Evolutionary conservation across 2,113 vertebrate genomes (phyloP), one percentile per base, ranked within the genome.

Genomic region (Clinocottus analis): DNA sequence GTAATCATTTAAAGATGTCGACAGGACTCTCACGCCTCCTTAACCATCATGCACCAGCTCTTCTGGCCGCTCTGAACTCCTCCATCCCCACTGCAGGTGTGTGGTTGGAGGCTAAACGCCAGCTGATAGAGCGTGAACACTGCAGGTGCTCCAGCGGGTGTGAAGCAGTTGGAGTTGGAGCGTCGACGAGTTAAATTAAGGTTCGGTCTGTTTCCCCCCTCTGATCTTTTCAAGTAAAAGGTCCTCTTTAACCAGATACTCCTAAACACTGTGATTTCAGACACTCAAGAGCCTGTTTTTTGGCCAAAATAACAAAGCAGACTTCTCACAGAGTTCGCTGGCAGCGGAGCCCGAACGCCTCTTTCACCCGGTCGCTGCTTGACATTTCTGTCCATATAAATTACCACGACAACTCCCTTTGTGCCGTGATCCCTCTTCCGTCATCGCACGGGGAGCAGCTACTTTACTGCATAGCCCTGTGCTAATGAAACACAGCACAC

Each of bases 371-470:
- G 65, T 86, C 62, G 55, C 73, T 66, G 79, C 83, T 84, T 75
- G 85, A 87, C 85, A 87, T 88, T 88, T 90, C 78, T 82, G 16
- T 78, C 75, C 29, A 61, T 67, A 75, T 75, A 88, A 78, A 84
- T 79, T 72, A 61, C 90, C 83, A 85, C 73, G 87, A 79, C 85
- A 76, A 85, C 88, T 75, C 49, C 64, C 72, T 82, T 88, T 90
- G 87, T 90, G 74, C 62, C 49, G 68, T 3, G 60, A 51, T 53
- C 41, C 58, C 41, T 74, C 69, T 80, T 78, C 77, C 55, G 73
- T 89, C 87, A 86, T 89, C 77, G 60, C 73, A 21, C 53, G 19
- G 69, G 49, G 56, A 82, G 67, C 49, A 64, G 58, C 72, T 62
- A 2, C 69, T 89, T 89, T 81, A 90, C 77, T 77, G 51, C 69